A percentile compares a stretch with the other conserved stretches of the same genome.
phyloP scores from a whole-genome alignment of 2,797 vertebrate genomes.

The Eurystomus glaucurus region DNA sequence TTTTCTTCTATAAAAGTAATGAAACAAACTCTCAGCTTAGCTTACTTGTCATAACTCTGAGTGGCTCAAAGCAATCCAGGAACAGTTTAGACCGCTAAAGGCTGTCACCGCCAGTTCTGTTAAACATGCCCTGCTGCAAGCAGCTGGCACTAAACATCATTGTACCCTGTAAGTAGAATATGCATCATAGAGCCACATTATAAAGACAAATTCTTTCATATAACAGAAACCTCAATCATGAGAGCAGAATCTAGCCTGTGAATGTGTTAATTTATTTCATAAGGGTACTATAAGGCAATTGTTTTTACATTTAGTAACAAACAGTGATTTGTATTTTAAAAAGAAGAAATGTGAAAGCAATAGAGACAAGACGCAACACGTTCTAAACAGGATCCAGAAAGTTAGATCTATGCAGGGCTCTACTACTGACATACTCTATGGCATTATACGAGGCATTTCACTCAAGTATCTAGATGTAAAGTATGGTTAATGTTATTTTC shows the following conservation, averaged over 20 bases:
- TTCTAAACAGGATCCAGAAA: background rate
- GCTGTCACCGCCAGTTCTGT: background rate
- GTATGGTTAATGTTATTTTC: background rate
- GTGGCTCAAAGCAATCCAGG: background rate
- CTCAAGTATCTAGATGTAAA: background rate
- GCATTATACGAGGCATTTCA: background rate
- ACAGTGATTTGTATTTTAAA: conserved; percentile 45
- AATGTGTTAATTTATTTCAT: conserved; percentile 27
- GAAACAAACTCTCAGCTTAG: background rate
- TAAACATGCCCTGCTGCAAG: conserved; percentile 52
- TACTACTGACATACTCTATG: background rate
- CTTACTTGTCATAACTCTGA: background rate
- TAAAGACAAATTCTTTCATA: background rate
- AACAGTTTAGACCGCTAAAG: background rate
- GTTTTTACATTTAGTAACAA: conserved; percentile 13
- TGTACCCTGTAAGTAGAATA: conserved; percentile 52
- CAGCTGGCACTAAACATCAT: conserved; percentile 61
- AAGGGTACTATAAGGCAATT: background rate
- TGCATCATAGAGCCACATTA: background rate
- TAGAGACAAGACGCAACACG: background rate
- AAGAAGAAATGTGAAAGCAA: background rate
- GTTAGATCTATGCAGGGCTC: background rate
- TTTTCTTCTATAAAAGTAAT: conserved; percentile 44
- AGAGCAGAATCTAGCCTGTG: background rate
- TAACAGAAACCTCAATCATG: background rate